Percentiles rank a stretch among this genome's conserved stretches.
phyloP scores from a whole-genome alignment of 2,113 vertebrate species.

The Athene noctua region DNA sequence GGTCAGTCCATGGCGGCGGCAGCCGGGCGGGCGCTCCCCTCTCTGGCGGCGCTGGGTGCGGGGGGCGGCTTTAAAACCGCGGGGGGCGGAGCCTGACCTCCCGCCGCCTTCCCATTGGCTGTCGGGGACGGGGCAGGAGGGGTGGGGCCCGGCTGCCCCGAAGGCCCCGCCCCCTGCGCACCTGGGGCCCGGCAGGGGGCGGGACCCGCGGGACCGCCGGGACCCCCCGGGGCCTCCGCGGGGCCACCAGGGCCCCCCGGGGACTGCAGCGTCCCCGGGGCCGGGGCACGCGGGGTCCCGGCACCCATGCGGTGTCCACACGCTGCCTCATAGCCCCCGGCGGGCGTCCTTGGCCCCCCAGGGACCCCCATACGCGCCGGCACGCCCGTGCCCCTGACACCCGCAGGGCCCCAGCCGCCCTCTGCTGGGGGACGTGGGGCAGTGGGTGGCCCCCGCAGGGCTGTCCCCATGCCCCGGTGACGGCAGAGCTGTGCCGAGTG shows the following conservation, averaged over 20 bases:
- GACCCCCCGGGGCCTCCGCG: not conserved
- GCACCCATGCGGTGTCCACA: not conserved
- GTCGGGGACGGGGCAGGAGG: not conserved
- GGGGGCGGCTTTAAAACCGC: not conserved
- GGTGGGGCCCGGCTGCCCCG: not conserved
- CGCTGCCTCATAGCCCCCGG: too few relatives aligned
- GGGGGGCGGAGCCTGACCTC: not conserved
- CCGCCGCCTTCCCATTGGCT: not conserved
- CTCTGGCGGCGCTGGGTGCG: not conserved
- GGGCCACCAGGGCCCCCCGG: not conserved
- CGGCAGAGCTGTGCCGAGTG: fast-evolving
- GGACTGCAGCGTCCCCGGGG: not conserved
- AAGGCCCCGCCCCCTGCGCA: not conserved
- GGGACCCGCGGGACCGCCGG: not conserved
- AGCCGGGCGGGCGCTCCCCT: not conserved
- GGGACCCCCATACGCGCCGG: not conserved
- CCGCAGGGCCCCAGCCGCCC: fast-evolving
- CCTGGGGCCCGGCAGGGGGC: not conserved
- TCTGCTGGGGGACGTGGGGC: not conserved
- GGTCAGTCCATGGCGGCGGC: conserved; percentile 3
- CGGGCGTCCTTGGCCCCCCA: not conserved
- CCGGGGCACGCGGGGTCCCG: not conserved
- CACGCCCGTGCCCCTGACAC: fast-evolving
- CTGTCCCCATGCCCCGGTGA: too few relatives aligned
- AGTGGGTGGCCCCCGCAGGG: not conserved